Base-by-base conservation (phyloP, 2,888 invertebrate genomes). In the Melieria omissa region DNA sequence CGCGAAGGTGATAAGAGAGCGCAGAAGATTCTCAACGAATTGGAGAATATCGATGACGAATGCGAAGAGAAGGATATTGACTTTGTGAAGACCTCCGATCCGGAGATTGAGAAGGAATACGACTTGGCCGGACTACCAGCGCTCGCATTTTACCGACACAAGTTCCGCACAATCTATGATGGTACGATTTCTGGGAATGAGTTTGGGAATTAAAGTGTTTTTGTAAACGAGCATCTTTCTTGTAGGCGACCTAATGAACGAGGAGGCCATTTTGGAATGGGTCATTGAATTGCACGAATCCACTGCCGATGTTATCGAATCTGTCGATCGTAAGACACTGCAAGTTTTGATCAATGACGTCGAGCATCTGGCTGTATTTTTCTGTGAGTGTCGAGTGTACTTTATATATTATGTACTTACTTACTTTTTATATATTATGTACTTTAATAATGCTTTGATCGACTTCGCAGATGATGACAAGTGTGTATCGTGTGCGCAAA, bases 11-110 rank as follows among this genome's bases (percentile, higher is more conserved):
- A 96, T 82, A 95, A 95, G 82, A 94, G 94, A 83, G 93, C 95
- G 42, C 94, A 94, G 78, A 95, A 95, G 84, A 96, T 96, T 73
- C 88, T 97, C 0, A 92, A 92, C 81, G 96, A 96, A 84, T 85
- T 97, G 74, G 97, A 97, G 86, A 96, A 96, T 82, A 96, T 97
- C 79, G 96, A 96, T 82, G 96, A 96, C 80, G 95, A 96, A 83
- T 95, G 96, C 83, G 96, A 96, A 88, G 94, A 95, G 82, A 93
- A 95, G 85, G 93, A 95, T 79, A 95, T 97, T 77, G 94, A 95
- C 85, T 96, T 97, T 84, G 93, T 97, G 0, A 96, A 96, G 86
- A 95, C 95, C 76, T 96, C 95, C 8, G 96, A 96, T 82, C 93
- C 93, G 45, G 94, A 94, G 61, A 91, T 96, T 71, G 93, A 94